phyloP scores from a whole-genome alignment of 92 coral and sea anemone species.

The Pocillopora meandrina region DNA sequence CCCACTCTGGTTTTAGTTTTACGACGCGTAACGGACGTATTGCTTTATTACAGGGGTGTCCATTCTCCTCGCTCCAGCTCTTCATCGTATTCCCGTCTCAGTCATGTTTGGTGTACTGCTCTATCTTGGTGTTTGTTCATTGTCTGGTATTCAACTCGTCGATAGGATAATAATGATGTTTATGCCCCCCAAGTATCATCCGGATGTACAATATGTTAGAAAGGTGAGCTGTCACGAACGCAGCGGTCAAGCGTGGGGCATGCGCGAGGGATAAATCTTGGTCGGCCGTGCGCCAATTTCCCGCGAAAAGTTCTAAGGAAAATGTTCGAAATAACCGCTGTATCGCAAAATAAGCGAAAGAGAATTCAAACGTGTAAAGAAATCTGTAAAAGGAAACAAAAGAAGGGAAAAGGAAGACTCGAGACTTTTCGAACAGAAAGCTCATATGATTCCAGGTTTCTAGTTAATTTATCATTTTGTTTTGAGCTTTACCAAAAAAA shows the following conservation, averaged over 20 bases:
- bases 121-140: conserved; percentile 85
- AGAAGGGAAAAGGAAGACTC: too few relatives aligned
- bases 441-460: too few relatives aligned
- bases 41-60: conserved; percentile 69
- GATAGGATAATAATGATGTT: conserved; percentile 90
- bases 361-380: too few relatives aligned
- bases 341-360: too few relatives aligned
- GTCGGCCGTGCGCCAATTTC: too few relatives aligned
- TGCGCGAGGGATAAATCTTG: neutral
- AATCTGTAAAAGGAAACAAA: too few relatives aligned
- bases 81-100: conserved; percentile 84
- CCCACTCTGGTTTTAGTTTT: too few relatives aligned
- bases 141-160: conserved; percentile 83
- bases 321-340: too few relatives aligned
- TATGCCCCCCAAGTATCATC: conserved; percentile 96
- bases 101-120: conserved; percentile 92
- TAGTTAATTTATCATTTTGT: too few relatives aligned
- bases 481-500: too few relatives aligned
- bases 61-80: conserved; percentile 82
- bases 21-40: neutral
- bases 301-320: too few relatives aligned
- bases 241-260: neutral
- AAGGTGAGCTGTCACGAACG: conserved; percentile 58
- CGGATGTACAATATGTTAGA: conserved; percentile 93
- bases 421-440: too few relatives aligned